Evolutionary conservation across 2,797 vertebrate genomes (phyloP), one percentile per base, ranked within the genome.

Genomic region (Anguilla obscura): DNA sequence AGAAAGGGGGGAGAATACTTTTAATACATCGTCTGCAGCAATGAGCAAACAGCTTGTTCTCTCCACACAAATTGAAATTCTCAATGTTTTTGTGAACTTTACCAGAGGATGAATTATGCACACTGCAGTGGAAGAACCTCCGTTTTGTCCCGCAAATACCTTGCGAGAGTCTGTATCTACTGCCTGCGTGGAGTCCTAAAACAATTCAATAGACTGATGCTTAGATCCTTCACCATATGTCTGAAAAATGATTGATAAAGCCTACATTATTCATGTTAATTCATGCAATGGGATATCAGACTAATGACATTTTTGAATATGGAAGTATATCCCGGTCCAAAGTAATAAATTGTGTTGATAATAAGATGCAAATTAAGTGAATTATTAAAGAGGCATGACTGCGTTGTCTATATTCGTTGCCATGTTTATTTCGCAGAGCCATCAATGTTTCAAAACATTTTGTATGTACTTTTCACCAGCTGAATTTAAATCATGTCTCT

Each of bases 281-380:
- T 92, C 93, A 95, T 94, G 93, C 93, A 90, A 93, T 89, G 58
- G 88, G 93, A 95, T 90, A 94, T 89, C 92, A 91, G 90, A 93
- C 93, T 94, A 93, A 94, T 94, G 93, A 88, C 92, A 92, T 91
- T 95, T 93, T 93, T 85, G 94, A 96, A 96, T 96, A 95, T 94
- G 91, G 94, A 95, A 95, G 93, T 94, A 91, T 91, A 92, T 92
- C 92, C 91, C 91, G 90, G 92, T 94, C 93, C 86, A 88, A 85
- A 79, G 90, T 95, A 95, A 96, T 95, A 93, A 96, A 93, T 94
- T 93, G 93, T 94, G 91, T 93, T 93, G 94, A 95, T 95, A 96
- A 95, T 95, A 94, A 95, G 94, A 96, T 96, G 95, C 90, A 95
- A 95, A 96, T 96, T 87, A 87, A 16, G 85, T 94, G 93, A 96